phyloP scores from a whole-genome alignment of 2,888 invertebrate genomes.

The Drosophila parthenogenetica region DNA sequence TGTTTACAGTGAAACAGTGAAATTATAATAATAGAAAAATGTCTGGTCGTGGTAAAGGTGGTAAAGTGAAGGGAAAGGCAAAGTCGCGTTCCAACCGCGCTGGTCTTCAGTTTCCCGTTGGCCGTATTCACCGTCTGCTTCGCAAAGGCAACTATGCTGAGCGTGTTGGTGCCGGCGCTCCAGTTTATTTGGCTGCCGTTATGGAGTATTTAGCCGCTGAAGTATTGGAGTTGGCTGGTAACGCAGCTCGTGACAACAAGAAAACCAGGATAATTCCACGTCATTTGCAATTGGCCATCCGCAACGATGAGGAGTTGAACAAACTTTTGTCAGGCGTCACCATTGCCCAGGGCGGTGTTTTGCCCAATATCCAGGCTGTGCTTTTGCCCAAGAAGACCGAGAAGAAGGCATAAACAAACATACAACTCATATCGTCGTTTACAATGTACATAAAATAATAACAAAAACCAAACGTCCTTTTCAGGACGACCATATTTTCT shows the following conservation, averaged over 20 bases:
- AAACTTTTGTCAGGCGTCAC: slow-evolving; percentile 86
- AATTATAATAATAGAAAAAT: slow-evolving; percentile 65
- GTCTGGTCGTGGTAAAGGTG: slow-evolving; percentile 83
- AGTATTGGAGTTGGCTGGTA: slow-evolving; percentile 88
- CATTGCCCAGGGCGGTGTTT: slow-evolving; percentile 91
- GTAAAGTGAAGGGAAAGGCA: slow-evolving; percentile 85
- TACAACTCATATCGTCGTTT: slow-evolving; percentile 1
- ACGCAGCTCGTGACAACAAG: slow-evolving; percentile 89
- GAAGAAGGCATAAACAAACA: slow-evolving; percentile 35
- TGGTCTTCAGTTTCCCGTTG: slow-evolving; percentile 88
- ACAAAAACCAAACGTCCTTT: slow-evolving; percentile 24
- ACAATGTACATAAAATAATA: slow-evolving; percentile 4
- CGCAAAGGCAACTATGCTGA: slow-evolving; percentile 87
- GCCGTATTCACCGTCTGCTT: slow-evolving; percentile 87
- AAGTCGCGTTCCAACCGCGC: slow-evolving; percentile 87
- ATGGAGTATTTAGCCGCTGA: slow-evolving; percentile 89
- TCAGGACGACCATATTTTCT: slow-evolving; percentile 6
- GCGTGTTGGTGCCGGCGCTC: slow-evolving; percentile 86
- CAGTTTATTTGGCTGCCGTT: slow-evolving; percentile 87
- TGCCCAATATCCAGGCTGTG: slow-evolving; percentile 92
- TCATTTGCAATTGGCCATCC: slow-evolving; percentile 92
- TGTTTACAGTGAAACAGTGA: slow-evolving; percentile 19
- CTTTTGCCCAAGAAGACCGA: slow-evolving; percentile 91
- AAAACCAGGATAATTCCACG: slow-evolving; percentile 91
- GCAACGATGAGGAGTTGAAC: slow-evolving; percentile 93